Conservation (phyloP, 2,888 invertebrate genomes). For the Cataglyphis rosenhaueri region DNA sequence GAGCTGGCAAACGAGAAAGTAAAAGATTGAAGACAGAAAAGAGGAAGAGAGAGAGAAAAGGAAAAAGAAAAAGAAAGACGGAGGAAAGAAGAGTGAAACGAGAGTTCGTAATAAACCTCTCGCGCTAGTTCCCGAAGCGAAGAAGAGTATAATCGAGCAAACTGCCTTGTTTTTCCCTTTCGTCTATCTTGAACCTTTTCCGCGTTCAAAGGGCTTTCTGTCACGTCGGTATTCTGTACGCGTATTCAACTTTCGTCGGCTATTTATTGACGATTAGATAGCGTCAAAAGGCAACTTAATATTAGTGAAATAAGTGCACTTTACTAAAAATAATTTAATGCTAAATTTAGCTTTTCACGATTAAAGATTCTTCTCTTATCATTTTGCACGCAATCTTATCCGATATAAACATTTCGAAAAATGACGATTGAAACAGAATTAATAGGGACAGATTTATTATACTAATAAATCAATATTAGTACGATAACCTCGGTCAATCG, state of each 20-base stretch:
- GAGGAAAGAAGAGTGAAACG: constrained; percentile 56
- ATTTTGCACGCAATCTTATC: neutral
- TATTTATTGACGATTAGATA: constrained; percentile 72
- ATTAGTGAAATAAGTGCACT: constrained; percentile 61
- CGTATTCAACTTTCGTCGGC: constrained; percentile 77
- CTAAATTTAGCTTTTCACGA: constrained; percentile 4
- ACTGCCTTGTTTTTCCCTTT: constrained; percentile 73
- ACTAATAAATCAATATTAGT: constrained; percentile 7
- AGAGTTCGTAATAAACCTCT: constrained; percentile 79
- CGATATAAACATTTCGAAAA: neutral
- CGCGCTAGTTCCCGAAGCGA: constrained; percentile 77
- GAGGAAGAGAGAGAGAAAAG: constrained; percentile 7
- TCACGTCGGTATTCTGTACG: constrained; percentile 34
- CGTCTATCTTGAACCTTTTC: constrained; percentile 58
- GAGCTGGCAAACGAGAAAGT: constrained; percentile 49
- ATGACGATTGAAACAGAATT: neutral
- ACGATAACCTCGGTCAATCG: neutral
- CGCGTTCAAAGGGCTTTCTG: constrained; percentile 51
- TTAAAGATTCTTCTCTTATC: neutral
- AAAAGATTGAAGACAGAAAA: constrained; percentile 38
- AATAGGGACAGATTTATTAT: neutral
- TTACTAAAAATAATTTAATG: constrained; percentile 3
- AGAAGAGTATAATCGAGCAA: constrained; percentile 79
- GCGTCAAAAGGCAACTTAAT: constrained; percentile 75
- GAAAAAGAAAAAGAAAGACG: neutral